Percentiles rank a stretch among this genome's conserved stretches.
These are phyloP conservation scores for Ctena decussata DNA, from an alignment of 2,888 invertebrate species.

Conservation along the genomic window DNA sequence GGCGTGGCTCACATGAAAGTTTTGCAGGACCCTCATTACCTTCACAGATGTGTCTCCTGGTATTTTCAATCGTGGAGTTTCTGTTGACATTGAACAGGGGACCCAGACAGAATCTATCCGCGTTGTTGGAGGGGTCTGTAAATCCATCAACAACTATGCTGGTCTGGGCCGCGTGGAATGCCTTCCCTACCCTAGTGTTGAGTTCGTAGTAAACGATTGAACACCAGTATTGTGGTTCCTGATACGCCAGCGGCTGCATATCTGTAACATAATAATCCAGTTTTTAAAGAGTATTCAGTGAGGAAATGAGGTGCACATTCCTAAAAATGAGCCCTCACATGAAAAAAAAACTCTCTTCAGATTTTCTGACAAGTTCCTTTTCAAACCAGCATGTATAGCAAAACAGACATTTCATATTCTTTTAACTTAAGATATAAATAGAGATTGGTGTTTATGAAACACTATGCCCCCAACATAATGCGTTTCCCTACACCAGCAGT, in stretches of 20 bases:
- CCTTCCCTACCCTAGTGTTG: slow-evolving; percentile 99
- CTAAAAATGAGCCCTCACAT: no score
- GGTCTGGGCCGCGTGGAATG: slow-evolving; percentile 89
- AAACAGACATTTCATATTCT: no score
- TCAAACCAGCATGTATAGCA: no score
- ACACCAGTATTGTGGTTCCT: slow-evolving; percentile 99
- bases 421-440: no score
- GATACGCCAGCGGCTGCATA: slow-evolving; percentile 89
- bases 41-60: slow-evolving; percentile 98
- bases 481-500: no score
- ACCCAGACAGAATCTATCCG: slow-evolving; percentile 98
- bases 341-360: no score
- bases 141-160: slow-evolving; percentile 99
- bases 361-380: no score
- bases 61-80: slow-evolving; percentile 99
- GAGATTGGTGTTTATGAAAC: no score
- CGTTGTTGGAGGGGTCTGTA: slow-evolving; percentile 98
- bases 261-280: slow-evolving; percentile 89
- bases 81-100: slow-evolving; percentile 99
- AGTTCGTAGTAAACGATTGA: slow-evolving; percentile 99
- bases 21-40: no score
- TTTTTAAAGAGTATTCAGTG: no score
- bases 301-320: no score
- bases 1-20: slow-evolving; percentile 12
- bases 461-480: no score